Evolutionary conservation across 2,113 vertebrate genomes (phyloP).

Genomic region (Apteryx mantelli): DNA sequence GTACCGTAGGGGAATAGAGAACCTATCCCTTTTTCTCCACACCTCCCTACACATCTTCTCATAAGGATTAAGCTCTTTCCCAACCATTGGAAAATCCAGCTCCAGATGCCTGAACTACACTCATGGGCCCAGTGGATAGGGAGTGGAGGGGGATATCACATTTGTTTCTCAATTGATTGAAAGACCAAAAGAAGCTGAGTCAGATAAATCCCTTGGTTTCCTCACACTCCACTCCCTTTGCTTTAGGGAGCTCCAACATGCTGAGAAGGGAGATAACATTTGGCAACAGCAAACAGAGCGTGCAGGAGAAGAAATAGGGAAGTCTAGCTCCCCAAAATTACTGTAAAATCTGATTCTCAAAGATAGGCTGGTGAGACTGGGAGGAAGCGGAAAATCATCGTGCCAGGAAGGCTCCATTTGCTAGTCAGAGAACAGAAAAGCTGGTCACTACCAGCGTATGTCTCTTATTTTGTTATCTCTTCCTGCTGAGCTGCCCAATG

Average conservation of each 20-base stretch:
- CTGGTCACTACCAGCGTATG: not conserved
- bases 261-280: conserved; percentile 3
- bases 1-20: not conserved
- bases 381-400: conserved; percentile 7
- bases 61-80: conserved; percentile 30
- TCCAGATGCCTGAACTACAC: not conserved
- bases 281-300: conserved; percentile 9
- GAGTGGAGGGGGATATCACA: not conserved
- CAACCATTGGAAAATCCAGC: conserved; percentile 26
- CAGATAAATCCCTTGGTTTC: conserved; percentile 29
- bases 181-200: conserved; percentile 35
- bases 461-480: not conserved
- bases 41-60: not conserved
- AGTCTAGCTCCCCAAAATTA: conserved; percentile 14
- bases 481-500: not conserved
- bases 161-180: conserved; percentile 42
- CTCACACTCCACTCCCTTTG: conserved; percentile 36
- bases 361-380: not conserved
- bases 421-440: not conserved
- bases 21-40: not conserved
- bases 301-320: conserved; percentile 37
- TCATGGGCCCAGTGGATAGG: not conserved
- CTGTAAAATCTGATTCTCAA: conserved; percentile 28
- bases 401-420: not conserved
- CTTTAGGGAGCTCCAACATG: not conserved